Evolutionary conservation across 2,888 invertebrate species (phyloP).

Genomic region (Meandrusa payeni): DNA sequence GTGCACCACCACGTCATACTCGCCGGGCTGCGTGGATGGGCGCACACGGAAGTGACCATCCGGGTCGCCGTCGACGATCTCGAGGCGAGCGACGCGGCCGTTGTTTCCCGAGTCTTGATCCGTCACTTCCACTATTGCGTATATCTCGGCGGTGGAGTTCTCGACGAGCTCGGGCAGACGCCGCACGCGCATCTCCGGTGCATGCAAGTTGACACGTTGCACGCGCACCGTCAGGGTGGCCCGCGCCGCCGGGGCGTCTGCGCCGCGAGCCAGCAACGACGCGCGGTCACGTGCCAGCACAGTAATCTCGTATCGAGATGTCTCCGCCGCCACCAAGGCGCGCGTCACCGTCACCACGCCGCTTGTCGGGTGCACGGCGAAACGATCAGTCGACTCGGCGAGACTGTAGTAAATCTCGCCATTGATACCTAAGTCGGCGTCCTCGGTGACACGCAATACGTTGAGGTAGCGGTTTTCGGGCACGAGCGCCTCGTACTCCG

Average conservation of each 20-base stretch:
- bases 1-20: slow-evolving; percentile 90
- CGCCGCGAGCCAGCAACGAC: slow-evolving; percentile 73
- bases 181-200: slow-evolving; percentile 91
- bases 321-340: slow-evolving; percentile 86
- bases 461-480: slow-evolving; percentile 94
- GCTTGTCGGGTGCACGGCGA: slow-evolving; percentile 95
- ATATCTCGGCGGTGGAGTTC: slow-evolving; percentile 90
- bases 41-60: slow-evolving; percentile 92
- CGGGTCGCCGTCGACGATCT: slow-evolving; percentile 94
- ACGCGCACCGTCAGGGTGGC: slow-evolving; percentile 90
- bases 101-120: slow-evolving; percentile 92
- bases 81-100: slow-evolving; percentile 90
- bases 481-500: slow-evolving; percentile 92
- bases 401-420: slow-evolving; percentile 98
- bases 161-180: slow-evolving; percentile 90
- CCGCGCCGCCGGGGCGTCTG: slow-evolving; percentile 85
- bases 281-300: slow-evolving; percentile 95
- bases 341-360: slow-evolving; percentile 93
- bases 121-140: slow-evolving; percentile 92
- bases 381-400: slow-evolving; percentile 88
- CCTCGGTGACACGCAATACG: slow-evolving; percentile 91
- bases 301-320: slow-evolving; percentile 85
- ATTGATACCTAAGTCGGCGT: slow-evolving; percentile 97
- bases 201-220: slow-evolving; percentile 90
- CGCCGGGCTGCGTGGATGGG: slow-evolving; percentile 82